Evolutionary conservation across 2,888 invertebrate species (phyloP), one percentile per base, ranked within the genome.

Genomic region (Selenia dentaria): DNA sequence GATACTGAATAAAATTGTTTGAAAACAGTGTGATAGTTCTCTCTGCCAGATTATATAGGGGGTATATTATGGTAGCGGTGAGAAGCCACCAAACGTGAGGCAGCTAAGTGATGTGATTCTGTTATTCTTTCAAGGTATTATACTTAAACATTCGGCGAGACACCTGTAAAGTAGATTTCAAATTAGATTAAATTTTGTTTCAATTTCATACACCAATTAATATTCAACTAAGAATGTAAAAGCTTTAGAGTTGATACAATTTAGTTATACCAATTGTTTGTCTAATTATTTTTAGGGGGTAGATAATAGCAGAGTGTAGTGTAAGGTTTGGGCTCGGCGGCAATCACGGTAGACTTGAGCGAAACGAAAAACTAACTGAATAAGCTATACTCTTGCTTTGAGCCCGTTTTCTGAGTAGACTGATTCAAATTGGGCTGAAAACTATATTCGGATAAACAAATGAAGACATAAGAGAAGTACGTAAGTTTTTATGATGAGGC

Each of bases 91-190:
- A 83, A 76, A 79, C 77, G 60, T 68, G 58, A 62, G 72, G 72
- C 82, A 67, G 63, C 76, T 77, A 79, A 74, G 85, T 87, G 89
- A 83, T 79, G 84, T 86, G 84, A 85, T 80, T 77, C 69, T 69
- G 77, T 79, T 77, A 69, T 78, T 83, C 72, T 76, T 79, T 83
- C 73, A 74, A 80, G 80, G 83, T 79, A 82, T 76, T 79, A 84
- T 85, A 86, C 84, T 85, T 84, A 88, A 88, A 86, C 72, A 72
- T 70, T 87, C 89, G 88, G 78, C 90, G 89, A 84, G 76, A 83
- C 85, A 90, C 90, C 90, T 90, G 90, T 70, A 89, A 90, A 89
- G 47, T 89, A 90, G 89, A 89, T 78, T 79, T 84, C 82, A 84
- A 85, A 90, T 90, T 90, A 90, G 89, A 90, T 85, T 84, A 74